Evolutionary conservation across 2,888 invertebrate genomes (phyloP), one percentile per base, ranked within the genome.

Genomic region (Stenotaenia linearis): DNA sequence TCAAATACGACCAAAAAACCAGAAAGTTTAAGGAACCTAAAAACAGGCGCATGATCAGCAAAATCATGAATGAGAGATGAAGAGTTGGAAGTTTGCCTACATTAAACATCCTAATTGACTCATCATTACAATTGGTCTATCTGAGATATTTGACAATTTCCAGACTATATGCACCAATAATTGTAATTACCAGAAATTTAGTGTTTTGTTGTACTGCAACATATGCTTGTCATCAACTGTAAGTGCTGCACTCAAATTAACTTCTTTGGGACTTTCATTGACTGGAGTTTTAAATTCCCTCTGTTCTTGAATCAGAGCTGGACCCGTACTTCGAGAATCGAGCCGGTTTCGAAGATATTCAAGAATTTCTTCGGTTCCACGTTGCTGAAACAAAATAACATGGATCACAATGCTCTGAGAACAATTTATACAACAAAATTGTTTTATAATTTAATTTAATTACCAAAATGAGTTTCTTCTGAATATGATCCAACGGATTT

Each of bases 401-500:
- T 32, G 9, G 5, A 32, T 32, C 32, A 32, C 9, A n/a, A n/a
- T n/a, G n/a, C n/a, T n/a, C n/a, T n/a, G n/a, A n/a, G n/a, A n/a
- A n/a, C n/a, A n/a, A n/a, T n/a, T n/a, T n/a, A n/a, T 32, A 6
- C 32, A 32, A 6, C 32, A 6, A 32, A n/a, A 30, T 50, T 25
- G 77, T 18, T 18, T 81, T 6, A 32, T 32, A 32, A 4, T 32
- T 40, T 6, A 40, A 12, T 9, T 12, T n/a, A 18, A 82, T 81
- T 82, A 86, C 87, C 84, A 92, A 90, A 79, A 96, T 89, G 79
- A 97, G 90, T 85, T 96, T 96, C 80, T 92, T 90, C 45, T 96
- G 88, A 32, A 97, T 91, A 78, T 91, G 91, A 83, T 92, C 90
- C 82, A 96, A 88, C 83, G 92, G 92, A 87, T 97, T 97, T 4